Evolutionary conservation across 2,888 invertebrate genomes (phyloP).

Genomic region (Apoderus coryli): DNA sequence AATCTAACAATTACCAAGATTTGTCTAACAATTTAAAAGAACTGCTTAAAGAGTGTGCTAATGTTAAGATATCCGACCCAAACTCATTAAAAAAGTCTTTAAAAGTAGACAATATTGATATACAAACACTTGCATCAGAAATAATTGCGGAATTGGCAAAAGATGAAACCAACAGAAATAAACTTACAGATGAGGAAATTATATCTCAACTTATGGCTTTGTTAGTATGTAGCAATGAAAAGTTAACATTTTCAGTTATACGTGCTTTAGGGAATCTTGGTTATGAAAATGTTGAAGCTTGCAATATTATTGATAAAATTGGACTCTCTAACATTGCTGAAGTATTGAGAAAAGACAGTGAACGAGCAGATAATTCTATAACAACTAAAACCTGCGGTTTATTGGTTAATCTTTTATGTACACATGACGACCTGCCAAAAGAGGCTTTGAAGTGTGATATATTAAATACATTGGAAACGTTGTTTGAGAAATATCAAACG

Average conservation of each 20-base stretch:
- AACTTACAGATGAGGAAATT: conserved; percentile 47
- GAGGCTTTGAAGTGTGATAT: conserved; percentile 41
- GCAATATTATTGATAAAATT: conserved; percentile 34
- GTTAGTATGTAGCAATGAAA: conserved; percentile 39
- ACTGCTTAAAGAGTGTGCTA: too few relatives aligned
- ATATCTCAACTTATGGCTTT: conserved; percentile 43
- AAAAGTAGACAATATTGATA: conserved; percentile 35
- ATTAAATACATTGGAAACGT: conserved; percentile 37
- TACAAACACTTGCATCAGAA: conserved; percentile 46
- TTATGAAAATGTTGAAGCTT: conserved; percentile 65
- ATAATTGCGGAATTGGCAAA: conserved; percentile 72
- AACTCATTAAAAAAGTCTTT: too few relatives aligned
- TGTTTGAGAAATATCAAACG: conserved; percentile 36
- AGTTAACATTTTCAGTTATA: conserved; percentile 51
- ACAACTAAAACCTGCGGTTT: conserved; percentile 54
- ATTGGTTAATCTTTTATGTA: conserved; percentile 65
- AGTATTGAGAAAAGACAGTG: conserved; percentile 21
- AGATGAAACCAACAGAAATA: conserved; percentile 56
- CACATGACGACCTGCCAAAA: conserved; percentile 52
- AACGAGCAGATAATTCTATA: conserved; percentile 19
- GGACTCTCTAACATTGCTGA: conserved; percentile 25
- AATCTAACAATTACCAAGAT: too few relatives aligned
- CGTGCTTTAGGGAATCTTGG: conserved; percentile 80
- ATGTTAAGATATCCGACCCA: too few relatives aligned
- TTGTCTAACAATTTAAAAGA: too few relatives aligned